phyloP scores from a whole-genome alignment of 2,797 vertebrate species.

The Eutrigla gurnardus region DNA sequence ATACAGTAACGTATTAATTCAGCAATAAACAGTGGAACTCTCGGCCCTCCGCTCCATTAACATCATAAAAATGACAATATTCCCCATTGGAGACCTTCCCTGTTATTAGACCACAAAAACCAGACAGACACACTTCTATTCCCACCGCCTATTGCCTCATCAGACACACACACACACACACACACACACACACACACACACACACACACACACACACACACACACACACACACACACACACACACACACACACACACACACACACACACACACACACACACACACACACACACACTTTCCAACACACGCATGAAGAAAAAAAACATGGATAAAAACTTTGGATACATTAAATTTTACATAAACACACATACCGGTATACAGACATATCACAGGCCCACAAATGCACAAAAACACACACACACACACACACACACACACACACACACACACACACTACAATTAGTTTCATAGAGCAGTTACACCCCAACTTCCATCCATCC shows the following conservation, averaged over 20 bases:
- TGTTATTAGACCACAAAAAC: conserved; percentile 63
- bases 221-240: conserved; percentile 15
- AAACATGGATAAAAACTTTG: conserved; percentile 11
- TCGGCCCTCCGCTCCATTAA: conserved; percentile 37
- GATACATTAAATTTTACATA: conserved; percentile 6
- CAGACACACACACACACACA: conserved; percentile 15
- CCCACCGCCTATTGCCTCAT: conserved; percentile 18
- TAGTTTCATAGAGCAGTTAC: conserved; percentile 41
- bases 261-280: conserved; percentile 18
- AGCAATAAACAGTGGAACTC: conserved; percentile 44
- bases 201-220: conserved; percentile 9
- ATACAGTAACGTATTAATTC: conserved; percentile 50
- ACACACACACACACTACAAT: conserved; percentile 14
- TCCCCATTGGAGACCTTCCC: conserved; percentile 37
- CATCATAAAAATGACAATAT: conserved; percentile 57
- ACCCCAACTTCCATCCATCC: conserved; percentile 40
- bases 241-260: conserved; percentile 10
- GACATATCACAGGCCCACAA: not conserved
- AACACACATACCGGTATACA: not conserved
- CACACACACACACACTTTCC: not conserved
- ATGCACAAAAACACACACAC: not conserved
- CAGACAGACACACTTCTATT: conserved; percentile 57
- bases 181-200: conserved; percentile 10
- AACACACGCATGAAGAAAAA: conserved; percentile 7
- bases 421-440: conserved; percentile 1